A percentile compares a stretch with the other conserved stretches of the same genome.
Conservation (phyloP, 2,888 invertebrate species). For the Latrodectus hesperus region DNA sequence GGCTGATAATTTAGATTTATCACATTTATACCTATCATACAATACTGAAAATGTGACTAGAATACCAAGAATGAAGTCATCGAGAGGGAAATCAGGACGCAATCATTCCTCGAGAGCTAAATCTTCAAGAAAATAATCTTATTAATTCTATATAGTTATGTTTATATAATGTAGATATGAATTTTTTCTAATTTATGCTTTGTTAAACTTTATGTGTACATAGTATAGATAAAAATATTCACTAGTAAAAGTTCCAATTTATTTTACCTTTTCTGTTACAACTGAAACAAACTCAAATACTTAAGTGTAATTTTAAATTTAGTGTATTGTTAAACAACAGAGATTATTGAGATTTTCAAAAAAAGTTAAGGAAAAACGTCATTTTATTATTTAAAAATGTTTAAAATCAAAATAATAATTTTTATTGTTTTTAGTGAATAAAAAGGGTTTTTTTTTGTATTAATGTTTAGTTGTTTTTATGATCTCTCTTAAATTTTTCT, state of each 20-base stretch:
- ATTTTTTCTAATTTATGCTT: background rate
- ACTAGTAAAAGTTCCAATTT: background rate
- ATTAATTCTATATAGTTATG: background rate
- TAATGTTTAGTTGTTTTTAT: too few relatives aligned
- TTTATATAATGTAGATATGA: background rate
- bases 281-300: too few relatives aligned
- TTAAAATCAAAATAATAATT: too few relatives aligned
- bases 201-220: background rate
- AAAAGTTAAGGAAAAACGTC: too few relatives aligned
- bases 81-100: constrained; percentile 73
- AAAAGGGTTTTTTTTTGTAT: too few relatives aligned
- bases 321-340: too few relatives aligned
- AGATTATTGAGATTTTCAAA: too few relatives aligned
- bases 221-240: background rate
- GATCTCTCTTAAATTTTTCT: too few relatives aligned
- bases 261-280: background rate
- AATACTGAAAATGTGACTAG: constrained; percentile 79
- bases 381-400: too few relatives aligned
- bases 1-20: constrained; percentile 80
- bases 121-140: constrained; percentile 74
- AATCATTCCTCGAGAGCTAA: constrained; percentile 74
- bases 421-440: too few relatives aligned
- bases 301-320: too few relatives aligned
- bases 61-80: constrained; percentile 77
- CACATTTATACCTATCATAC: constrained; percentile 82